These are phyloP conservation scores for Lytechinus variegatus DNA, from an alignment of 35 echinoderm and acorn worm genomes.

Conservation along the genomic window DNA sequence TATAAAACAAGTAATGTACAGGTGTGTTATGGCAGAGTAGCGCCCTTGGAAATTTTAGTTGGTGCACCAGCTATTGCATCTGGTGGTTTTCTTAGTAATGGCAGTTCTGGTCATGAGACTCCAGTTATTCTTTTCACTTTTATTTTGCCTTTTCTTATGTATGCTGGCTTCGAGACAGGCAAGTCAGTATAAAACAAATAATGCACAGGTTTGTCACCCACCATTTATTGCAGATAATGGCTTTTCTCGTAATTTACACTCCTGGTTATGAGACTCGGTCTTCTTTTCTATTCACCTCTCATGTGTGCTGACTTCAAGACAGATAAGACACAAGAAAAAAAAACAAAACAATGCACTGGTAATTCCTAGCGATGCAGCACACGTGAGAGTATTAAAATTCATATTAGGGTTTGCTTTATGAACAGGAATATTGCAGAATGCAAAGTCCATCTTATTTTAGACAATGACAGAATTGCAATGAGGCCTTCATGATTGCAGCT, in stretches of 20 bases:
- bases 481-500: too few relatives aligned
- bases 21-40: too few relatives aligned
- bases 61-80: slow-evolving; percentile 89
- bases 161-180: slow-evolving; percentile 85
- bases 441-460: too few relatives aligned
- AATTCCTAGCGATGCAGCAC: too few relatives aligned
- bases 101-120: slow-evolving; percentile 91
- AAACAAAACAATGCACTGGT: not conserved
- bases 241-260: slow-evolving; percentile 82
- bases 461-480: too few relatives aligned
- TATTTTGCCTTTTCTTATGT: slow-evolving; percentile 78
- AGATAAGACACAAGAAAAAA: slow-evolving; percentile 35
- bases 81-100: slow-evolving; percentile 79
- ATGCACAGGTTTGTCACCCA: too few relatives aligned
- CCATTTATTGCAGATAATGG: not conserved
- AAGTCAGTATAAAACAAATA: not conserved
- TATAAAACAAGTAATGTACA: not conserved
- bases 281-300: slow-evolving; percentile 74
- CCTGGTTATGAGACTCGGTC: slow-evolving; percentile 88
- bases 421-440: too few relatives aligned
- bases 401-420: too few relatives aligned
- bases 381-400: too few relatives aligned
- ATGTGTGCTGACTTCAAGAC: slow-evolving; percentile 72
- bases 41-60: too few relatives aligned
- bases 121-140: slow-evolving; percentile 89